phyloP scores from a whole-genome alignment of 2,797 vertebrate genomes.

The Gallinago stenura region DNA sequence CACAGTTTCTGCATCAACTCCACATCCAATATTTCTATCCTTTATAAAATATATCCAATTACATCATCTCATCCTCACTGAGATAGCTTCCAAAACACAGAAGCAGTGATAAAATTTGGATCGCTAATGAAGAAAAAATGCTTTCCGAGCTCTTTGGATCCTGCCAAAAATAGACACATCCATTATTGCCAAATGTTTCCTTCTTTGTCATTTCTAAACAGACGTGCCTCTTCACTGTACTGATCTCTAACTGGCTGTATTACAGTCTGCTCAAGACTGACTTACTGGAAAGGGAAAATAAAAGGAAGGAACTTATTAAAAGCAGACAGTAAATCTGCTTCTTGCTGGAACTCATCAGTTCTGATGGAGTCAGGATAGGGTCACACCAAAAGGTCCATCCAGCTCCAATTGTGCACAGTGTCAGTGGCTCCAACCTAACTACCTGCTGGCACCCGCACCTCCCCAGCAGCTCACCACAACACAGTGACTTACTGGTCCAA shows the following conservation, averaged over 20 bases:
- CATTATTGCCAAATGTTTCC: slow-evolving; percentile 8
- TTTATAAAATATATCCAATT: neutral
- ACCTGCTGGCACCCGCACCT: rapidly evolving
- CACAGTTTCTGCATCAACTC: neutral
- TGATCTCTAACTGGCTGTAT: neutral
- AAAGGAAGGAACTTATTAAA: neutral
- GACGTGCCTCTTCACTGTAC: neutral
- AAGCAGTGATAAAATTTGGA: neutral
- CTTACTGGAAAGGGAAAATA: neutral
- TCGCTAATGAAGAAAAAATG: neutral
- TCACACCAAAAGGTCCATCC: neutral
- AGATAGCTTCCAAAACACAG: neutral
- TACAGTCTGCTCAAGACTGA: neutral
- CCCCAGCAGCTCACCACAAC: neutral
- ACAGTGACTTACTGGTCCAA: neutral
- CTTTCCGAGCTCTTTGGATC: neutral
- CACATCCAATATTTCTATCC: neutral
- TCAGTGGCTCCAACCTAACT: rapidly evolving
- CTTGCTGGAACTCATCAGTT: neutral
- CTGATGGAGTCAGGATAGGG: rapidly evolving
- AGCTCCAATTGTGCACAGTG: rapidly evolving
- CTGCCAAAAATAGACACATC: slow-evolving; percentile 28
- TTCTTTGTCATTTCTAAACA: slow-evolving; percentile 22
- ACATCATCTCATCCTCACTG: neutral
- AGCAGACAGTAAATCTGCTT: neutral